A percentile compares a stretch with the other conserved stretches of the same genome.
Evolutionary conservation across 2,888 invertebrate genomes (phyloP).

Genomic region (Microctonus hyperodae): DNA sequence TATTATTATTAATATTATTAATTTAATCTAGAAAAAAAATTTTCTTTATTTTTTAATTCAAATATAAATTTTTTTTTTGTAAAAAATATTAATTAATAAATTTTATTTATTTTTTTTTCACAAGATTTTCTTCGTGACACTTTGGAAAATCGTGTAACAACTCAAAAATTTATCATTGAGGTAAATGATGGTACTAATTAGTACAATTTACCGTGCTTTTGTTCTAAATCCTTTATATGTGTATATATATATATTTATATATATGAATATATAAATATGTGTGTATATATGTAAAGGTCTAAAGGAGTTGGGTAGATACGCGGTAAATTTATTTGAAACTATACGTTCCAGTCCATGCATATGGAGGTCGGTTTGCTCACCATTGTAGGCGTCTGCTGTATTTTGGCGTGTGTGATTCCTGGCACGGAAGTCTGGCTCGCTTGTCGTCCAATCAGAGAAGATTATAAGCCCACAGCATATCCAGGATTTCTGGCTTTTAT

Average conservation of each 20-base stretch:
- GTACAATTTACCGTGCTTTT: slow-evolving; percentile 8
- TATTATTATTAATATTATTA: too few species aligned
- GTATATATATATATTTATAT: too few species aligned
- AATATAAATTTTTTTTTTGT: too few species aligned
- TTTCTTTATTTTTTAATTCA: too few species aligned
- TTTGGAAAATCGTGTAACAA: slow-evolving; percentile 58
- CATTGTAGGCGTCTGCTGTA: slow-evolving; percentile 69
- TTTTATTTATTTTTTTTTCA: background rate
- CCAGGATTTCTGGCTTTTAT: slow-evolving; percentile 54
- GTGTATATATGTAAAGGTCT: slow-evolving; percentile 19
- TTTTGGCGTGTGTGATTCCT: slow-evolving; percentile 73
- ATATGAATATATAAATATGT: too few species aligned
- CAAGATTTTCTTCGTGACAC: slow-evolving; percentile 61
- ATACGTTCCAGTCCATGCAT: slow-evolving; percentile 70
- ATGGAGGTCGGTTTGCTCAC: slow-evolving; percentile 75
- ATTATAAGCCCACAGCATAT: slow-evolving; percentile 54
- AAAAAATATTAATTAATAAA: too few species aligned
- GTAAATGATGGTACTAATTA: slow-evolving; percentile 44
- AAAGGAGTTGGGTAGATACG: slow-evolving; percentile 27
- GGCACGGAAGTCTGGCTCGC: slow-evolving; percentile 68
- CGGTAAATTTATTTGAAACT: slow-evolving; percentile 29
- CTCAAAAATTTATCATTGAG: slow-evolving; percentile 56
- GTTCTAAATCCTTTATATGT: slow-evolving; percentile 19
- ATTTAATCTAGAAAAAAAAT: too few species aligned
- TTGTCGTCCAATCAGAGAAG: slow-evolving; percentile 57